phyloP scores from a whole-genome alignment of 2,888 invertebrate genomes.

The Ceriagrion tenellum region DNA sequence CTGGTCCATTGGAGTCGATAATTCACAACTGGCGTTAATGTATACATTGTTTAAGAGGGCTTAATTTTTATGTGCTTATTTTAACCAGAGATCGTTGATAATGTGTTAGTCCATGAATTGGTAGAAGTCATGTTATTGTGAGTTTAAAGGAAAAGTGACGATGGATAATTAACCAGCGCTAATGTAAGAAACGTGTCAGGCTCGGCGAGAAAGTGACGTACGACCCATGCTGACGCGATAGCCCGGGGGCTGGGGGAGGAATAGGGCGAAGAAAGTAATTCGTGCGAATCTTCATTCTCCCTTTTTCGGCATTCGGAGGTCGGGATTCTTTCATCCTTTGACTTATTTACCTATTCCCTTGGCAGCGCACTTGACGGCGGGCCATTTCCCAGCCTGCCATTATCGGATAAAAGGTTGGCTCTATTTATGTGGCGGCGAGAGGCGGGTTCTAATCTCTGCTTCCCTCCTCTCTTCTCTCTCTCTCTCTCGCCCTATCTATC shows the following conservation, averaged over 20 bases:
- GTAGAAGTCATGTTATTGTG: too few relatives aligned
- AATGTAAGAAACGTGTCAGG: neutral
- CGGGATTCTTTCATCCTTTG: neutral
- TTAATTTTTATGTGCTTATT: too few relatives aligned
- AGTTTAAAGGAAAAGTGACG: too few relatives aligned
- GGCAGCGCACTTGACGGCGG: neutral
- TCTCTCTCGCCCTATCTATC: neutral
- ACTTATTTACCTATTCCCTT: neutral
- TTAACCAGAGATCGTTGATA: too few relatives aligned
- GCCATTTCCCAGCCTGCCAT: neutral
- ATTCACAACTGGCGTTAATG: too few relatives aligned
- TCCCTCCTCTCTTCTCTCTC: neutral
- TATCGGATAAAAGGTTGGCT: neutral
- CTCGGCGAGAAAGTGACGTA: neutral
- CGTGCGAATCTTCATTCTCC: neutral
- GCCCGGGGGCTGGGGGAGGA: neutral
- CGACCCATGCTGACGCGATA: neutral
- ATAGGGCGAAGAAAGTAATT: neutral
- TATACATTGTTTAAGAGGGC: too few relatives aligned
- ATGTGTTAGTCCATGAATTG: too few relatives aligned
- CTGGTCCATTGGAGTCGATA: too few relatives aligned
- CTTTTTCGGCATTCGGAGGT: neutral
- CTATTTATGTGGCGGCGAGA: neutral
- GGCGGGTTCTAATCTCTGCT: neutral
- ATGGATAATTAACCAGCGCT: too few relatives aligned